These are phyloP conservation scores for Strix uralensis DNA, from an alignment of 2,113 vertebrate genomes.

Conservation along the genomic window DNA sequence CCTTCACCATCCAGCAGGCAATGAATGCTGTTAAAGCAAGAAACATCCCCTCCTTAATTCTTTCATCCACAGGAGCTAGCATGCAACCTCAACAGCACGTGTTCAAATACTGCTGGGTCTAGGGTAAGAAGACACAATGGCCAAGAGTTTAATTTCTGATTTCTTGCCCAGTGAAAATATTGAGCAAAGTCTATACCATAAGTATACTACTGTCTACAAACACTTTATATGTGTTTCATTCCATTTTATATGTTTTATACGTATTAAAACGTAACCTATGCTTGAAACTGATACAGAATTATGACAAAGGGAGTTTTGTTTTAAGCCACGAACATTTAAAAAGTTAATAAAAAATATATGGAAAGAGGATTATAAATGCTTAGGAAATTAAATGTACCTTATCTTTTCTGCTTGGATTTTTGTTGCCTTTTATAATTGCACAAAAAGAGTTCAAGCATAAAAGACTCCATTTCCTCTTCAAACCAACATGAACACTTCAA, in stretches of 20 bases:
- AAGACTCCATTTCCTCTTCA: constrained; percentile 44
- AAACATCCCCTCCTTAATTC: background rate
- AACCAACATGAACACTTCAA: constrained; percentile 35
- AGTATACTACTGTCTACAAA: background rate
- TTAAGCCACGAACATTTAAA: background rate
- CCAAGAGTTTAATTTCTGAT: background rate
- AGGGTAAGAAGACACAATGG: background rate
- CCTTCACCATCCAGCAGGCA: constrained; percentile 4
- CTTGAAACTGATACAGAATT: background rate
- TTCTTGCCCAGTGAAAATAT: background rate
- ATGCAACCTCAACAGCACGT: background rate
- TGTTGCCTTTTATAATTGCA: constrained; percentile 46
- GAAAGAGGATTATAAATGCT: background rate
- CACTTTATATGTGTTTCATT: background rate
- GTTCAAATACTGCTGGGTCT: background rate
- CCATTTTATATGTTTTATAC: background rate
- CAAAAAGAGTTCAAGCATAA: constrained; percentile 37
- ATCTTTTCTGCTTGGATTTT: constrained; percentile 37
- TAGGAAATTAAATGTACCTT: constrained; percentile 26
- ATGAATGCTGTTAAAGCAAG: background rate
- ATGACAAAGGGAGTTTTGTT: background rate
- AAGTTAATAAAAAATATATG: background rate
- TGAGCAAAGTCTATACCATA: background rate
- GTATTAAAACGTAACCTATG: background rate
- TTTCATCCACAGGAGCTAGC: constrained; percentile 7